Evolutionary conservation across 2,888 invertebrate genomes (phyloP), one percentile per base, ranked within the genome.

Genomic region (Urechis unicinctus): DNA sequence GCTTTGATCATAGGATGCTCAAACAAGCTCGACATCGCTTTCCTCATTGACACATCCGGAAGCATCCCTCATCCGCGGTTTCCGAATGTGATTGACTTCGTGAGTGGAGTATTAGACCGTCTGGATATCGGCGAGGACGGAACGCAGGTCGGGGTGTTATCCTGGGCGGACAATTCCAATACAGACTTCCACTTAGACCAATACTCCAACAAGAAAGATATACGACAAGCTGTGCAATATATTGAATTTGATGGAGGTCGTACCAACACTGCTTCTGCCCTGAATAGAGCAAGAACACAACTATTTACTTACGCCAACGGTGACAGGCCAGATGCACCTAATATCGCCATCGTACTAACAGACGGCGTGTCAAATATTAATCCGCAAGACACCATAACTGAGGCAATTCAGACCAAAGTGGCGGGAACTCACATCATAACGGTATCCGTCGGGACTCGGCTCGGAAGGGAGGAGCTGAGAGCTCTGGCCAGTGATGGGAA

Each of bases 401-500:
- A 73, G 56, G 74, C 72, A 6, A 26, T 48, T 2, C 13, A 31
- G 17, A 45, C 42, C 28, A 28, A 57, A 1, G 49, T 55, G 31
- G 24, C 29, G 25, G 61, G 61, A 1, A 31, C 51, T 9, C 55
- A 61, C 43, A 52, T 61, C 30, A 57, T 61, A 9, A 59, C 48
- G 17, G 55, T 61, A 3, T 31, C 61, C 3, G 54, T 62, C 2
- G 62, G 62, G 1, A 36, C 30, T 4, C 56, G 52, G 29, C 41
- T 71, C 1, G 64, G 68, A 36, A 67, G 64, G 3, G 65, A 66
- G 0, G 76, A 76, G 56, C 61, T 76, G 26, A 62, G 62, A 22
- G 71, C 69, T 31, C 62, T 76, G 9, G 73, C 76, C 1, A 72
- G 73, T 24, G 61, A 62, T 21, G 75, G 75, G 3, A 58, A 68